Evolutionary conservation across 2,797 vertebrate genomes (phyloP).

Genomic region (Phoebastria nigripes): DNA sequence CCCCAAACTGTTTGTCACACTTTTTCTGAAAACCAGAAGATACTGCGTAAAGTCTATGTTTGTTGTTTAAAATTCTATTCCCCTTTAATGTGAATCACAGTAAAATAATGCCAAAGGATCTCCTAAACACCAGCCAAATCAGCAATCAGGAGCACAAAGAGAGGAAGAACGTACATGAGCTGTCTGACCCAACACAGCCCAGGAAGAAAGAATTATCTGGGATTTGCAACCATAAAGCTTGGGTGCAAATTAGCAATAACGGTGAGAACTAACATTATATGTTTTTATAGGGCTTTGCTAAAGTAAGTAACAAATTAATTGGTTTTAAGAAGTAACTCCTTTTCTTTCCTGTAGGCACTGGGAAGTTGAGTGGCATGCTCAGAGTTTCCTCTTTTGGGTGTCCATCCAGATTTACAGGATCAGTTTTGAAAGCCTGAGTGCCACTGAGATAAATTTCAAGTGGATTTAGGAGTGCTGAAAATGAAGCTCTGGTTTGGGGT

Average conservation of each 20-base stretch:
- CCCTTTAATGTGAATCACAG: not conserved
- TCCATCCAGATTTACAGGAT: not conserved
- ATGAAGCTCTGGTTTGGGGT: not conserved
- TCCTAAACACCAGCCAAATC: not conserved
- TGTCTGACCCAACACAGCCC: not conserved
- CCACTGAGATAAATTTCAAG: not conserved
- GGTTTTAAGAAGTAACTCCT: not conserved
- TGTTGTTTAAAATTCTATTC: not conserved
- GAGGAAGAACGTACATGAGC: not conserved
- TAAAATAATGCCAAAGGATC: not conserved
- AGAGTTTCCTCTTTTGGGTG: not conserved
- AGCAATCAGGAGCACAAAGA: not conserved
- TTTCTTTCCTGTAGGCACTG: not conserved
- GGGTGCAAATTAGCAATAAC: not conserved
- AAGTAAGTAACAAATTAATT: not conserved
- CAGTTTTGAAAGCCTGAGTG: not conserved
- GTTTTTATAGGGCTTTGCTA: not conserved
- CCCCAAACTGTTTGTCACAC: not conserved
- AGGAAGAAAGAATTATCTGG: not conserved
- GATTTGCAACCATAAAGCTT: not conserved
- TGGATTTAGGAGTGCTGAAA: not conserved
- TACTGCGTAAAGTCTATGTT: fast-evolving
- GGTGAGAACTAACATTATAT: not conserved
- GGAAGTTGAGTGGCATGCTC: not conserved
- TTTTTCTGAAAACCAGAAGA: not conserved